Percentiles rank a stretch among this genome's conserved stretches.
Evolutionary conservation across 1,140 invertebrate genomes (phyloP).

Genomic region (Drosophila trapezifrons): DNA sequence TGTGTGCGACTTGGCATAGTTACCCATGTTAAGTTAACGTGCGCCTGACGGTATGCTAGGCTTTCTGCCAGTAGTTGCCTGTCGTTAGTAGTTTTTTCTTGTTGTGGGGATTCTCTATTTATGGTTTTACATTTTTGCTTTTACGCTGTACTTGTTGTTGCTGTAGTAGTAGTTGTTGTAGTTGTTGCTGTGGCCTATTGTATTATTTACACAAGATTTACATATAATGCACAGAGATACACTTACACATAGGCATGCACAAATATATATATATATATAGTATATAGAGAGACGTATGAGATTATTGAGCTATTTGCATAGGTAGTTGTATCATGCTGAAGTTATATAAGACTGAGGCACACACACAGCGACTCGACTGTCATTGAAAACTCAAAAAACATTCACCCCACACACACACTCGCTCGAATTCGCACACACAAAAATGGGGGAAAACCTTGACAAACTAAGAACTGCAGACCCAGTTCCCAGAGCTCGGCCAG

Average conservation of each 20-base stretch:
- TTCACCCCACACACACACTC: conserved; percentile 24
- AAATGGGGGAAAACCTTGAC: conserved; percentile 46
- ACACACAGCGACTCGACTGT: conserved; percentile 36
- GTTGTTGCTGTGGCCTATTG: conserved; percentile 64
- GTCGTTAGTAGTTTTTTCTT: conserved; percentile 47
- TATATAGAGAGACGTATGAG: conserved; percentile 25
- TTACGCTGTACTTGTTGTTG: conserved; percentile 45
- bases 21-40: conserved; percentile 82
- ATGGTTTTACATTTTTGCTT: conserved; percentile 63
- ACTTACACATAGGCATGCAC: conserved; percentile 51
- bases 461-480: conserved; percentile 53
- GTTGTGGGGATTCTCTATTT: conserved; percentile 60
- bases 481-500: conserved; percentile 35
- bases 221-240: conserved; percentile 46
- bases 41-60: conserved; percentile 74
- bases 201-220: conserved; percentile 68
- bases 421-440: conserved; percentile 2
- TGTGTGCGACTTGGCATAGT: conserved; percentile 63
- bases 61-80: conserved; percentile 64
- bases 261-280: conserved; percentile 23
- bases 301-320: conserved; percentile 23
- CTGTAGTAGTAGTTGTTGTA: conserved; percentile 29
- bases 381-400: conserved; percentile 54
- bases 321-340: conserved; percentile 48
- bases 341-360: conserved; percentile 58